A percentile compares a stretch with the other conserved stretches of the same genome.
Conservation (phyloP, 2,797 vertebrate species). For the Rhinella marina region DNA sequence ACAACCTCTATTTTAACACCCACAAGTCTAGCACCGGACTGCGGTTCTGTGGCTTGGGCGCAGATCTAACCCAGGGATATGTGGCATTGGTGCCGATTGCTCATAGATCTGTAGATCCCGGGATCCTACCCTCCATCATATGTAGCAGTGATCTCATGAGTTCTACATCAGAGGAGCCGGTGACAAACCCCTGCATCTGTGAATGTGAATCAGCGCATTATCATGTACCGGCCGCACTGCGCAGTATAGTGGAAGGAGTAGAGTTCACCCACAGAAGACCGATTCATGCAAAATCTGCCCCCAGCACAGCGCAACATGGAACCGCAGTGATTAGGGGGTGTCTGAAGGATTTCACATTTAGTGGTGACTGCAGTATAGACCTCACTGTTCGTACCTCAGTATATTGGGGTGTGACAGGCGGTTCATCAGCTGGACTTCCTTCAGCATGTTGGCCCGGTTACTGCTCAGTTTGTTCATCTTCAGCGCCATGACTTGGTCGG, state of each 20-base stretch:
- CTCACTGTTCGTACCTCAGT: conserved; percentile 76
- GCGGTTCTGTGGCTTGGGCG: background rate
- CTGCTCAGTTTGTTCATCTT: conserved; percentile 98
- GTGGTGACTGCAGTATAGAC: background rate
- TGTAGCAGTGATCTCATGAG: background rate
- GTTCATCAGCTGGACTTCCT: conserved; percentile 97
- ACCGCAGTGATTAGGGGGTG: background rate
- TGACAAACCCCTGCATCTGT: background rate
- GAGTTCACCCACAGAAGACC: no score
- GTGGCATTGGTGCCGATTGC: background rate
- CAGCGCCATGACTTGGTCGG: conserved; percentile 96
- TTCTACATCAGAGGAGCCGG: background rate
- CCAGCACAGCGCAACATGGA: background rate
- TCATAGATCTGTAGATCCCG: background rate
- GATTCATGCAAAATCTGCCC: no score
- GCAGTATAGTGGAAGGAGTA: no score
- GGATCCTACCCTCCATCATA: background rate
- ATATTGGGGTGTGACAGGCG: conserved; percentile 93
- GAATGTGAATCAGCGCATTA: background rate
- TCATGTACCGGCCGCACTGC: no score
- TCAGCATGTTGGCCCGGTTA: conserved; percentile 96
- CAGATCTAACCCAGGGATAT: background rate
- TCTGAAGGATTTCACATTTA: background rate
- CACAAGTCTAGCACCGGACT: no score
- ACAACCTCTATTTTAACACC: background rate